A percentile compares a stretch with the other conserved stretches of the same genome.
Evolutionary conservation across 2,113 vertebrate species (phyloP).

Genomic region (Cercopithecus mona): DNA sequence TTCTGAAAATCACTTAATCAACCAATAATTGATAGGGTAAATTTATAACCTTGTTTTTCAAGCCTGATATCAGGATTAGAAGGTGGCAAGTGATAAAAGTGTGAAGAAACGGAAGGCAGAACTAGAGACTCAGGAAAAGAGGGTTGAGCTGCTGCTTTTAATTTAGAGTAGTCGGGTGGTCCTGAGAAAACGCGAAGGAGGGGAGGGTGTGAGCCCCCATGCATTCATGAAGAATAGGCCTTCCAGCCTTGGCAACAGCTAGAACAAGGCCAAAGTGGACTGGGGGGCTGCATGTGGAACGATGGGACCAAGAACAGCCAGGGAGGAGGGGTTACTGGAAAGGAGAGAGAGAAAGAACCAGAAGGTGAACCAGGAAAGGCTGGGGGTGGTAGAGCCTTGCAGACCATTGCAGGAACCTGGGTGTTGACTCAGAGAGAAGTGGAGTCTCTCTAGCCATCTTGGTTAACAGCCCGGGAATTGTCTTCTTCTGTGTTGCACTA

Average conservation of each 20-base stretch:
- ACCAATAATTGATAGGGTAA: background rate
- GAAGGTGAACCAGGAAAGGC: background rate
- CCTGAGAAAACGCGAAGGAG: background rate
- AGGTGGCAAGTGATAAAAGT: background rate
- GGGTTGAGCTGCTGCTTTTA: too few species aligned
- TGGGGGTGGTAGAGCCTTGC: background rate
- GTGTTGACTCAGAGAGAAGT: background rate
- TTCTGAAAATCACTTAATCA: background rate
- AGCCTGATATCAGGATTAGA: background rate
- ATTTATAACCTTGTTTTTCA: background rate
- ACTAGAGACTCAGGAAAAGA: background rate
- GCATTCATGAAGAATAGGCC: background rate
- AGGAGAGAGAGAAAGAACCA: background rate
- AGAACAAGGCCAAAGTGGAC: background rate
- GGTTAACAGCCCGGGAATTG: background rate
- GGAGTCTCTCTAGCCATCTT: background rate
- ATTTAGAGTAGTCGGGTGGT: background rate
- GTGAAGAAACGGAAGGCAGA: background rate
- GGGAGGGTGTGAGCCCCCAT: too few species aligned
- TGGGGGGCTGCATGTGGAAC: rapidly evolving
- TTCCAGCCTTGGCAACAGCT: background rate
- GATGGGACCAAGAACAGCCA: background rate
- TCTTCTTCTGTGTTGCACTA: background rate
- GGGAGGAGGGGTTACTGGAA: background rate
- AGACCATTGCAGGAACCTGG: background rate